Evolutionary conservation across 2,888 invertebrate genomes (phyloP), one percentile per base, ranked within the genome.

Genomic region (Harpalus rubripes): DNA sequence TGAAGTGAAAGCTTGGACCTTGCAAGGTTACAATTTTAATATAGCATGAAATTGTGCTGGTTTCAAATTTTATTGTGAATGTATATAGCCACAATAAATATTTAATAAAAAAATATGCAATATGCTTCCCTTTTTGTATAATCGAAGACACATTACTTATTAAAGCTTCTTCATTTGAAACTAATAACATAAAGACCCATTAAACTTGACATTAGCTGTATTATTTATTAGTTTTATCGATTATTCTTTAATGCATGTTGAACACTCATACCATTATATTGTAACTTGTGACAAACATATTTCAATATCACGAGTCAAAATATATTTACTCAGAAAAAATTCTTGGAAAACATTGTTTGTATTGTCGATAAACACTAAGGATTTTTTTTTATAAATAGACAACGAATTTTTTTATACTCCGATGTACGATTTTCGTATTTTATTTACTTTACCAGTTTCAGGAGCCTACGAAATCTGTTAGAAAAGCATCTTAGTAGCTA

Each of bases 121-220:
- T n/a, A n/a, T n/a, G n/a, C n/a, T n/a, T n/a, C n/a, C n/a, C n/a
- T n/a, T n/a, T n/a, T n/a, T n/a, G n/a, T n/a, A n/a, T n/a, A n/a
- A n/a, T n/a, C n/a, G n/a, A n/a, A n/a, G n/a, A n/a, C n/a, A n/a
- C 32, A 32, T 32, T 32, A 32, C 6, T 32, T 32, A 32, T 4
- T 32, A 32, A 32, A 32, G 5, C 6, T 32, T 32, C 32, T 32
- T 32, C 32, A 32, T 32, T 32, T 32, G 32, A 5, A 32, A 6
- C 32, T 32, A 41, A 44, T 32, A 7, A 72, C 10, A 72, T 72
- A 72, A 41, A 41, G 18, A 72, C 72, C 72, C 26, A 72, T 72
- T 72, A 72, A 72, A 72, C 72, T 72, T 72, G 72, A 72, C 72
- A 72, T 72, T 72, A n/a, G 15, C n/a, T 72, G 15, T 15, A 72